phyloP scores from a whole-genome alignment of 2,797 vertebrate genomes.

The Anguilla megastoma region DNA sequence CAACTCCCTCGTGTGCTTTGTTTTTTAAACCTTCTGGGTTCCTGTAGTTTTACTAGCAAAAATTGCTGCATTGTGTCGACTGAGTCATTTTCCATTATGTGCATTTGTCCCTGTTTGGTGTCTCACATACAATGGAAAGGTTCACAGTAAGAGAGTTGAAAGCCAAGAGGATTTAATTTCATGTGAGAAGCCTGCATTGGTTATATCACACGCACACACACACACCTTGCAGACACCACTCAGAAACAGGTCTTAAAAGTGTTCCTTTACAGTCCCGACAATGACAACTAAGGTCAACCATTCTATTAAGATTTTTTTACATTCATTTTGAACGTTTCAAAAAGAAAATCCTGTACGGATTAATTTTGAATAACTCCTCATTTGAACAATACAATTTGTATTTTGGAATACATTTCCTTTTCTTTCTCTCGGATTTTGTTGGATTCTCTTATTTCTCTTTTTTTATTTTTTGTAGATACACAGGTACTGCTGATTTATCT shows the following conservation, averaged over 20 bases:
- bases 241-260: no score
- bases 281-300: no score
- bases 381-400: not conserved
- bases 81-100: not conserved
- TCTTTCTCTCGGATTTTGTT: not conserved
- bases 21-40: not conserved
- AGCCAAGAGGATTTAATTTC: not conserved
- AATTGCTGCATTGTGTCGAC: not conserved
- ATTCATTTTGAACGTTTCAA: not conserved
- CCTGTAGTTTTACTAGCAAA: not conserved
- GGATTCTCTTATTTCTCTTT: not conserved
- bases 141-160: not conserved
- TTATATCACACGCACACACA: not conserved
- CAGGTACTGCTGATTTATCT: not conserved
- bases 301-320: not conserved
- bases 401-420: not conserved
- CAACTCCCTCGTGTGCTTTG: not conserved
- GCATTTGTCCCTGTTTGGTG: not conserved
- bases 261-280: no score
- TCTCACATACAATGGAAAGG: not conserved
- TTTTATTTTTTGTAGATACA: not conserved
- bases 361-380: not conserved
- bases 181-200: not conserved
- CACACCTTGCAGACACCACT: no score
- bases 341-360: not conserved